Evolutionary conservation across 2,113 vertebrate species (phyloP).

Genomic region (Oxygymnocypris stewartii): DNA sequence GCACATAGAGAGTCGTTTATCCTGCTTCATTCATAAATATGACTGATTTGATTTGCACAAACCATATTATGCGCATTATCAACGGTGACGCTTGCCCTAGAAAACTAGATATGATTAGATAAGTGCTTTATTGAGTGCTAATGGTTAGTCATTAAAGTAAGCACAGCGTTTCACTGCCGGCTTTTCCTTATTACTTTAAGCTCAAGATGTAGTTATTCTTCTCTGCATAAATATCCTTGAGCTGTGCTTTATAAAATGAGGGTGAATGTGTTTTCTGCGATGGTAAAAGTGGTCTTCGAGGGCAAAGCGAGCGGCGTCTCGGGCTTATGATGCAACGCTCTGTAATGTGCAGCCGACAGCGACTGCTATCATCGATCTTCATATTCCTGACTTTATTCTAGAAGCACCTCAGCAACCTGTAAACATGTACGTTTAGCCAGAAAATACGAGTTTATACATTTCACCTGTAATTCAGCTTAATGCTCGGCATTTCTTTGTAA

Average conservation of each 20-base stretch:
- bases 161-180: neutral
- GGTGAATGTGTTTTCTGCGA: neutral
- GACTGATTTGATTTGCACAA: neutral
- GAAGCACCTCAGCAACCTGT: neutral
- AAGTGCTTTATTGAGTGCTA: neutral
- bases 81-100: neutral
- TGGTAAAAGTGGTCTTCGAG: slow-evolving; percentile 45
- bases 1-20: neutral
- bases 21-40: neutral
- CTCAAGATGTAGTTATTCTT: neutral
- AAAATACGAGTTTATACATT: neutral
- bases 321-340: slow-evolving; percentile 70
- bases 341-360: slow-evolving; percentile 62
- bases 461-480: too few relatives aligned
- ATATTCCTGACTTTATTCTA: slow-evolving; percentile 45
- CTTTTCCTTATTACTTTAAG: neutral
- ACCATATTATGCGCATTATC: neutral
- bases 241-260: neutral
- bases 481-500: too few relatives aligned
- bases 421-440: neutral
- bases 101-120: neutral
- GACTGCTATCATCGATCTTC: slow-evolving; percentile 48
- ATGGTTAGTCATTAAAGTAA: neutral
- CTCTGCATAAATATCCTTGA: neutral
- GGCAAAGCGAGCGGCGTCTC: slow-evolving; percentile 32